A percentile compares a stretch with the other conserved stretches of the same genome.
These are phyloP conservation scores for Triplophysa bombifrons DNA, from an alignment of 2,797 vertebrate species.

Conservation along the genomic window DNA sequence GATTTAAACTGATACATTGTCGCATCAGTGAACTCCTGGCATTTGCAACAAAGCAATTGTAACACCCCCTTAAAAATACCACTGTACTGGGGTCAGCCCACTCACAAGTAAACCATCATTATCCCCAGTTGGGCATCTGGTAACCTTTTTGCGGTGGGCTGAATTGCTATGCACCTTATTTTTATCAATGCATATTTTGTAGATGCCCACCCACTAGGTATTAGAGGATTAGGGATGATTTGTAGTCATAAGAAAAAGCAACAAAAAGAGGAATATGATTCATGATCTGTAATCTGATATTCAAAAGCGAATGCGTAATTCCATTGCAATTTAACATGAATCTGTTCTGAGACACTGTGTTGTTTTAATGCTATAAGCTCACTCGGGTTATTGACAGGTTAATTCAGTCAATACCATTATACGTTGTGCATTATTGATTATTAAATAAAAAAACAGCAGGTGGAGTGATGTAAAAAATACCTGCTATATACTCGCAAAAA, in stretches of 20 bases:
- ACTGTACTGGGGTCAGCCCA: conserved; percentile 17
- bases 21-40: conserved; percentile 39
- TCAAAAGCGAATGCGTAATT: not conserved
- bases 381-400: not conserved
- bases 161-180: conserved; percentile 12
- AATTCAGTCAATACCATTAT: not conserved
- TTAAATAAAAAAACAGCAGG: too few relatives aligned
- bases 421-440: not conserved
- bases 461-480: too few relatives aligned
- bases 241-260: not conserved
- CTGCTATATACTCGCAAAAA: not conserved
- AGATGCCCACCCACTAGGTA: not conserved
- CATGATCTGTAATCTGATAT: not conserved
- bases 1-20: conserved; percentile 33
- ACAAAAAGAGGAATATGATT: not conserved
- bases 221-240: not conserved
- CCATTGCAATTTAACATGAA: not conserved
- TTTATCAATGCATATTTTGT: conserved; percentile 12
- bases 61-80: conserved; percentile 21
- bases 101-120: conserved; percentile 37
- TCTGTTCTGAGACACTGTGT: not conserved
- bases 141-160: conserved; percentile 24
- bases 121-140: conserved; percentile 15
- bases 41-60: conserved; percentile 35
- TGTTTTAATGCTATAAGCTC: not conserved